Evolutionary conservation across 1,140 invertebrate species (phyloP).

Genomic region (Idris sp.): DNA sequence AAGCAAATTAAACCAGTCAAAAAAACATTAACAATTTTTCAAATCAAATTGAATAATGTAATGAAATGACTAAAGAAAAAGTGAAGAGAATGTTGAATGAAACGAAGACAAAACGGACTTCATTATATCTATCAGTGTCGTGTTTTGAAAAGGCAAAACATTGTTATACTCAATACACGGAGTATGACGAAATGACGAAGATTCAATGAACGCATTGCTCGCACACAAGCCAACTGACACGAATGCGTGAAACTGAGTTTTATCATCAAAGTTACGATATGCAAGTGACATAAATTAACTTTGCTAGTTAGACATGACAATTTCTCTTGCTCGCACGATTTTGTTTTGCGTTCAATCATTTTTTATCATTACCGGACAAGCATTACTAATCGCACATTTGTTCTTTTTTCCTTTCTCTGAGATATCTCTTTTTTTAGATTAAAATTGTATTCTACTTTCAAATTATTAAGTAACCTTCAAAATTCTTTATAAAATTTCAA

Average conservation of each 20-base stretch:
- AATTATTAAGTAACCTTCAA: too few species aligned
- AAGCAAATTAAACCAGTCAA: too few species aligned
- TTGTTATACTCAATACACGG: constrained; percentile 39
- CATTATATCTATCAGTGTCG: constrained; percentile 14
- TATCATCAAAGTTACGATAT: constrained; percentile 42
- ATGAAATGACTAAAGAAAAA: too few species aligned
- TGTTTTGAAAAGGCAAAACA: constrained; percentile 50
- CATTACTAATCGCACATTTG: background rate
- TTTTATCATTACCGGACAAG: constrained; percentile 11
- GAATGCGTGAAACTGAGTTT: constrained; percentile 38
- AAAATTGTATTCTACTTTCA: too few species aligned
- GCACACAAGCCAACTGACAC: constrained; percentile 17
- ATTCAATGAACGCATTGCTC: constrained; percentile 40
- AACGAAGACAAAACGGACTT: constrained; percentile 29
- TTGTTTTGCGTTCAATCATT: constrained; percentile 24
- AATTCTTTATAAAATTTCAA: too few species aligned
- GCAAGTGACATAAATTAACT: constrained; percentile 54
- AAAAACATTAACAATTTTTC: too few species aligned
- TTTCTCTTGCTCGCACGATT: constrained; percentile 16
- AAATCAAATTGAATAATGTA: too few species aligned
- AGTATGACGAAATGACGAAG: constrained; percentile 39
- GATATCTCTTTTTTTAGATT: too few species aligned
- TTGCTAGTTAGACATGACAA: constrained; percentile 45
- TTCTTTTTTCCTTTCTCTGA: too few species aligned
- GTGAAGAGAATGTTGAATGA: too few species aligned